Percentiles rank a stretch among this genome's conserved stretches.
These are phyloP conservation scores for Philopedon plagiatum DNA, from an alignment of 2,888 invertebrate genomes.

Conservation along the genomic window DNA sequence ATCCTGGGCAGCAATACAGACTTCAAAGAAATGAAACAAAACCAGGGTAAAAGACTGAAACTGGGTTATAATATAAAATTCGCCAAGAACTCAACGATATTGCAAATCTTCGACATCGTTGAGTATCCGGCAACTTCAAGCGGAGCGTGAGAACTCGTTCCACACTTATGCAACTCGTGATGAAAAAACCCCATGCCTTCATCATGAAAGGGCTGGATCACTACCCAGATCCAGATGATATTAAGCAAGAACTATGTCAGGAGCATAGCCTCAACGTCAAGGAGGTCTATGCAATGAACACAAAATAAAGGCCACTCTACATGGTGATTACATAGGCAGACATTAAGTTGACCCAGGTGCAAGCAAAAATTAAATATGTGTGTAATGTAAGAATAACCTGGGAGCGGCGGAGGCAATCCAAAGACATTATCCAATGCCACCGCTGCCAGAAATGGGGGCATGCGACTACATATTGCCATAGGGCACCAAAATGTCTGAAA, in stretches of 20 bases:
- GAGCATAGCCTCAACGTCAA: background rate
- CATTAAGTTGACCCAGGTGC: no score
- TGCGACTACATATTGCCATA: no score
- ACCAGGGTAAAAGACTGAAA: no score
- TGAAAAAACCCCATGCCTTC: constrained; percentile 34
- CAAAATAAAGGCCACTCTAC: background rate
- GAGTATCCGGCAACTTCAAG: background rate
- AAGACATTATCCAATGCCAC: no score
- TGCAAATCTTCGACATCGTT: background rate
- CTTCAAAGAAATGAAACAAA: no score
- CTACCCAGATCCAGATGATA: background rate
- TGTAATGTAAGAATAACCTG: no score
- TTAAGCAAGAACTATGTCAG: background rate
- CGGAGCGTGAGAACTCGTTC: background rate
- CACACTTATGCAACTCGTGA: constrained; percentile 1
- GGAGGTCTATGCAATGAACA: background rate
- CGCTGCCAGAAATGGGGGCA: no score
- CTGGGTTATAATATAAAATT: background rate
- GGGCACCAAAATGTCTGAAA: no score
- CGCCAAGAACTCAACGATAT: background rate
- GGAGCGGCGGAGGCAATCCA: no score
- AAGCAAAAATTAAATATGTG: no score
- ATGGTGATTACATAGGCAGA: no score
- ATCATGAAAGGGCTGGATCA: constrained; percentile 34
- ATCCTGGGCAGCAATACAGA: no score